Conservation (phyloP, 2,113 vertebrate genomes). For the Nanger granti region DNA sequence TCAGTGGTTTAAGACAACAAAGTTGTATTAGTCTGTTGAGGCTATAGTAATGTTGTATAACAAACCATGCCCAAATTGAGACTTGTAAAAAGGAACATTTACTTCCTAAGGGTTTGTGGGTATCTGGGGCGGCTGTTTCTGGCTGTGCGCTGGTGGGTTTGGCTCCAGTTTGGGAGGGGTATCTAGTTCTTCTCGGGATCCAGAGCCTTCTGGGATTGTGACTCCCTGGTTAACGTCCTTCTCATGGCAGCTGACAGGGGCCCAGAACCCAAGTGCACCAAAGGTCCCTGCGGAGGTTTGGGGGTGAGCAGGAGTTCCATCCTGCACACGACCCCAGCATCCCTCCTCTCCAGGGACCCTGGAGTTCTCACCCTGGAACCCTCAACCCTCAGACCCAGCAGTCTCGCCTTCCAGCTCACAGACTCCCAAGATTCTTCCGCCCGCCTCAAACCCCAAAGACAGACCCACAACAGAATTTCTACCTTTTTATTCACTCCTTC, state of each 20-base stretch:
- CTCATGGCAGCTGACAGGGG: not conserved
- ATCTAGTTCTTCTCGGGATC: not conserved
- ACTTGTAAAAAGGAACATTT: not conserved
- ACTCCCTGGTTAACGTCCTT: not conserved
- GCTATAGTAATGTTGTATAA: not conserved
- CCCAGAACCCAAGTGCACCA: not conserved
- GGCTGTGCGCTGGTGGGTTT: not conserved
- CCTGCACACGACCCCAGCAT: not conserved
- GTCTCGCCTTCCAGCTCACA: not conserved
- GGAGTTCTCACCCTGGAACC: not conserved
- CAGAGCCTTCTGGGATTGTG: not conserved
- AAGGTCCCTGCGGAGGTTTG: not conserved
- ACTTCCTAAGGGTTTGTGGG: not conserved
- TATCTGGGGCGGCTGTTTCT: not conserved
- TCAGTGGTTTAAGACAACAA: not conserved
- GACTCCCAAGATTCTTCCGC: not conserved
- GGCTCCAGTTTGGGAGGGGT: not conserved
- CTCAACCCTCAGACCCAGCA: not conserved
- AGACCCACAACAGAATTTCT: not conserved
- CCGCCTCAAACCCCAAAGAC: not conserved
- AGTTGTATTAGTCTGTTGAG: not conserved
- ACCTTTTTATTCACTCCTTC: constrained; percentile 35
- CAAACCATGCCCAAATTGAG: not conserved
- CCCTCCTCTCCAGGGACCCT: not conserved
- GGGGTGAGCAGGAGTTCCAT: not conserved